Percentiles rank a stretch among this genome's conserved stretches.
phyloP scores from a whole-genome alignment of 2,113 vertebrate species.

The Oreochromis tanganicae region DNA sequence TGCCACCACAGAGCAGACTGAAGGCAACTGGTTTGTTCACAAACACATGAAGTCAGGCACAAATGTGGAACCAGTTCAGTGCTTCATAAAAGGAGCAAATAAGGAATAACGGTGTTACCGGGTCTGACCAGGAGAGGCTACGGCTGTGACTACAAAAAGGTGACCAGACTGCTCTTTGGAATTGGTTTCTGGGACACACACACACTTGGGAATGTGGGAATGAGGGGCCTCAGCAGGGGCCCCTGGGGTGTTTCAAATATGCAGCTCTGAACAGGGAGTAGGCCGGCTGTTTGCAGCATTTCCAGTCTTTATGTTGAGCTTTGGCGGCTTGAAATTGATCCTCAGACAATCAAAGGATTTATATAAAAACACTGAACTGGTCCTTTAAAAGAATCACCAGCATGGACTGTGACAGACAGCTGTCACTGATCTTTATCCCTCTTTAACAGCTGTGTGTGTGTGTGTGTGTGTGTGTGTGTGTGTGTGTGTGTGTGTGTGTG shows the following conservation, averaged over 20 bases:
- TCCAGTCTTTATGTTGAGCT: neutral
- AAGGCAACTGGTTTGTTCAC: fast-evolving
- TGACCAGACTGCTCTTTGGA: neutral
- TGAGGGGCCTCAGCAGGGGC: neutral
- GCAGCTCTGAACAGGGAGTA: fast-evolving
- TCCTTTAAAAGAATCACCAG: neutral
- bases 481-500: too few species aligned
- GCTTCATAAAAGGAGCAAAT: neutral
- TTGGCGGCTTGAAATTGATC: neutral
- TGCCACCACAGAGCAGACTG: neutral
- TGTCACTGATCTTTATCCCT: constrained; percentile 6
- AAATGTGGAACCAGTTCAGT: neutral
- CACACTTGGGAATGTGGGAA: neutral
- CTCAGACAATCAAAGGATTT: neutral
- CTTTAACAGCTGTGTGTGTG: neutral
- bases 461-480: neutral
- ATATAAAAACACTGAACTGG: neutral
- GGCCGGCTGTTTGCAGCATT: neutral
- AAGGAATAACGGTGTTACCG: neutral
- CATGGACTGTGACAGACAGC: neutral
- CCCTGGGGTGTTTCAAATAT: neutral
- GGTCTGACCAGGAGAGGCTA: fast-evolving
- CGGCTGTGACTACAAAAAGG: neutral
- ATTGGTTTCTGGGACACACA: neutral
- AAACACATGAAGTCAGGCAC: neutral